A percentile compares a stretch with the other conserved stretches of the same genome.
Evolutionary conservation across 2,797 vertebrate genomes (phyloP).

Genomic region (Lerista edwardsae): DNA sequence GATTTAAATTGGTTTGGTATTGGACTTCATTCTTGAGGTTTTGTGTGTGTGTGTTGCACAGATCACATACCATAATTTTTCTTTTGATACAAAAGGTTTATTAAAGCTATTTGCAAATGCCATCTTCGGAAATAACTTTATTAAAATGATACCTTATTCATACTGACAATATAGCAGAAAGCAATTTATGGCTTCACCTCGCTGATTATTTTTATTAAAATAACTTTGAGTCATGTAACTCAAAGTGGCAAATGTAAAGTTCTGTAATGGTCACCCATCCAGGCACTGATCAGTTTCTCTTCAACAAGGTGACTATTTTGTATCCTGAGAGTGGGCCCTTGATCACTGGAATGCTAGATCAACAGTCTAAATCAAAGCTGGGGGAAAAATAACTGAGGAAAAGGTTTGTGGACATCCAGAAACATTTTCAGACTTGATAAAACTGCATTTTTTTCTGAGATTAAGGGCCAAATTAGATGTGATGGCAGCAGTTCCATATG

Average conservation of each 20-base stretch:
- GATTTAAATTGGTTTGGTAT: slow-evolving; percentile 14
- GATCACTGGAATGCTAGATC: not conserved
- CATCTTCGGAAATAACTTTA: not conserved
- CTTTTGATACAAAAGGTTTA: not conserved
- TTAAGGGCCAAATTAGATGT: not conserved
- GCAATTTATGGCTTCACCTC: too few relatives aligned
- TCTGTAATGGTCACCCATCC: too few relatives aligned
- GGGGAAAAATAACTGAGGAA: not conserved
- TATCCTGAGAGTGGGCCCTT: too few relatives aligned
- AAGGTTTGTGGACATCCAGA: not conserved
- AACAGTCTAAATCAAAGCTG: too few relatives aligned
- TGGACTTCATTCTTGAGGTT: not conserved
- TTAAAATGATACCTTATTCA: not conserved
- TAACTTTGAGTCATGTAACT: too few relatives aligned
- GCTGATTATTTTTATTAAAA: too few relatives aligned
- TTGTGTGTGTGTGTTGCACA: not conserved
- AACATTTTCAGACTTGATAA: not conserved
- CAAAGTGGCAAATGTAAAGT: too few relatives aligned
- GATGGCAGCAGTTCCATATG: not conserved
- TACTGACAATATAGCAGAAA: not conserved
- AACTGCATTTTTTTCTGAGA: not conserved
- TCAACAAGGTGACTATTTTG: too few relatives aligned
- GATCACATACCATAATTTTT: not conserved
- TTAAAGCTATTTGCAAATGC: not conserved
- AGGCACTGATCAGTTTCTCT: too few relatives aligned